Conservation (phyloP, 1,140 invertebrate genomes). For the Popillia japonica region DNA sequence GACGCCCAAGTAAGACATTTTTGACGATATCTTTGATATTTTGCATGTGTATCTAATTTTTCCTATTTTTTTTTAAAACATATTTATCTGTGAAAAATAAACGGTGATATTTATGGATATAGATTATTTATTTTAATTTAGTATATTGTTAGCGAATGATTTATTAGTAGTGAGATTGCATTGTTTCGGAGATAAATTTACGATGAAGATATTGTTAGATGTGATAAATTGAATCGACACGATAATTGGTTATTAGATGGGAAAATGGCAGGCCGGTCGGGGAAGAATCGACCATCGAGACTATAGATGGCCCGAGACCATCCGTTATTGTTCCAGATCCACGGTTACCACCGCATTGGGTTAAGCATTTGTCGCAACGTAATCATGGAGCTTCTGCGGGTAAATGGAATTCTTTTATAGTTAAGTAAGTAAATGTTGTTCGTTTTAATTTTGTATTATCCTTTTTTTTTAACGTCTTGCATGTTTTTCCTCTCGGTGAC, state of each 20-base stretch:
- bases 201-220: too few relatives aligned
- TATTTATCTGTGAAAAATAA: neutral
- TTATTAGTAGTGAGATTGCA: too few relatives aligned
- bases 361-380: conserved; percentile 77
- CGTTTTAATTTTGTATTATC: too few relatives aligned
- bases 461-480: too few relatives aligned
- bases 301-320: conserved; percentile 63
- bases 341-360: conserved; percentile 75
- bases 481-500: too few relatives aligned
- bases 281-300: conserved; percentile 61
- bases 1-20: conserved; percentile 45
- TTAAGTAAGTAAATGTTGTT: conserved; percentile 65
- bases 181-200: too few relatives aligned
- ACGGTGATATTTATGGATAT: conserved; percentile 10
- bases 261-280: conserved; percentile 71
- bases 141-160: neutral
- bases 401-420: conserved; percentile 82
- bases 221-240: conserved; percentile 1
- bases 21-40: conserved; percentile 35
- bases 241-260: conserved; percentile 63
- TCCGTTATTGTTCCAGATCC: conserved; percentile 76
- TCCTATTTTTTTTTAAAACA: too few relatives aligned
- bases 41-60: conserved; percentile 12
- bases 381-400: conserved; percentile 73
- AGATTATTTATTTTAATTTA: conserved; percentile 18